A percentile compares a stretch with the other conserved stretches of the same genome.
phyloP scores from a whole-genome alignment of 2,797 vertebrate species.

The Fratercula arctica region DNA sequence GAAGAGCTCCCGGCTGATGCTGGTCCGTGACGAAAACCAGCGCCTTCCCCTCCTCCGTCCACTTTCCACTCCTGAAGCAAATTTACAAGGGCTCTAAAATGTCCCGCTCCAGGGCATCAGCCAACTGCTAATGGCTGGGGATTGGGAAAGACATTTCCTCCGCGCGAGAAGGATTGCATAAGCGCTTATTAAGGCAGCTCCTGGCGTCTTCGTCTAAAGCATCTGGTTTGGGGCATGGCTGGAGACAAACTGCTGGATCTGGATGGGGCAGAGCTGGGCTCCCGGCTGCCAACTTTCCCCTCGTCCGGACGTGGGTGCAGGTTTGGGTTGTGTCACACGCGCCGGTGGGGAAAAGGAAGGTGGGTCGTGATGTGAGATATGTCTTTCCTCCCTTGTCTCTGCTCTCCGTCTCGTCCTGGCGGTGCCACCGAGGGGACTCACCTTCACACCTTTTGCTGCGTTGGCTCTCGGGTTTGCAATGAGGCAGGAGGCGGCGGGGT shows the following conservation, averaged over 20 bases:
- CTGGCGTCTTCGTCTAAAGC: slow-evolving; percentile 25
- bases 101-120: slow-evolving; percentile 60
- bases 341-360: not conserved
- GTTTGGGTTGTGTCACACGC: not conserved
- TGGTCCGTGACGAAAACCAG: slow-evolving; percentile 4
- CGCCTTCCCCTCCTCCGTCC: not conserved
- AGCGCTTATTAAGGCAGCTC: slow-evolving; percentile 48
- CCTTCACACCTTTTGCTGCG: not conserved
- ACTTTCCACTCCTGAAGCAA: slow-evolving; percentile 52
- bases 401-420: not conserved
- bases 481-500: not conserved
- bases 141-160: slow-evolving; percentile 67
- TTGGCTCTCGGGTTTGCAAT: not conserved
- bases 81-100: slow-evolving; percentile 63
- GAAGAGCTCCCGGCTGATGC: not conserved
- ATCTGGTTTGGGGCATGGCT: slow-evolving; percentile 56
- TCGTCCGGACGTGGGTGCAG: not conserved
- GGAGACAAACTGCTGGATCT: slow-evolving; percentile 7
- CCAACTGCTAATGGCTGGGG: slow-evolving; percentile 41
- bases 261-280: not conserved
- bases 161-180: slow-evolving; percentile 24
- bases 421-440: fast-evolving
- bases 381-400: not conserved
- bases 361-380: not conserved
- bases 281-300: not conserved